Evolutionary conservation across 1,140 invertebrate species (phyloP), one percentile per base, ranked within the genome.

Genomic region (Drosophila quadrilineata): DNA sequence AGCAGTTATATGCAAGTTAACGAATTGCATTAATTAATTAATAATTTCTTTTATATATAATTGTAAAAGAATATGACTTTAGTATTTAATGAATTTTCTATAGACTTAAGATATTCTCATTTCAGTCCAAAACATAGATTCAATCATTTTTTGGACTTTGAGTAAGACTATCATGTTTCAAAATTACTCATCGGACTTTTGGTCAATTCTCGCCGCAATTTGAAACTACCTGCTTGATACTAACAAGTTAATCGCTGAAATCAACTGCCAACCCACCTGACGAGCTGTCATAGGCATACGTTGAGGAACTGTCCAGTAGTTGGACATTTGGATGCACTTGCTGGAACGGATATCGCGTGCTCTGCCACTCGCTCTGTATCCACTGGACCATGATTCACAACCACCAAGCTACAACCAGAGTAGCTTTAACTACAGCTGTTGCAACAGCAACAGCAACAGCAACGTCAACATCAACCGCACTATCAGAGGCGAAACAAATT

Each of bases 181-280:
- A n/a, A n/a, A n/a, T n/a, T n/a, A n/a, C n/a, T n/a, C 31, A 2
- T 2, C 19, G 21, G 10, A 35, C 6, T 3, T 41, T 17, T 50
- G 31, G 10, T 28, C 22, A 9, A 17, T 3, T 2, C 24, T 16
- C 9, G 6, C 8, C 2, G 10, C 28, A 24, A 35, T 6, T n/a
- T n/a, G n/a, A n/a, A n/a, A n/a, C 38, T 6, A 14, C 17, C 3
- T 29, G 1, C 16, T 6, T 4, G n/a, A n/a, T 16, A 17, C 22
- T 50, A 46, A 52, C 36, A 68, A 45, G 31, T 43, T 43, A 56
- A 69, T 50, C 79, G 70, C 65, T 74, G 79, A 50, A 79, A 60
- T 79, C 57, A 85, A 74, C 74, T 84, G 79, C 79, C 77, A 85
- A 82, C 66, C 73, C 73, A 70, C 38, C 70, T 60, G 70, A 59